phyloP scores from a whole-genome alignment of 1,140 invertebrate species.

The Drosophila insularis region DNA sequence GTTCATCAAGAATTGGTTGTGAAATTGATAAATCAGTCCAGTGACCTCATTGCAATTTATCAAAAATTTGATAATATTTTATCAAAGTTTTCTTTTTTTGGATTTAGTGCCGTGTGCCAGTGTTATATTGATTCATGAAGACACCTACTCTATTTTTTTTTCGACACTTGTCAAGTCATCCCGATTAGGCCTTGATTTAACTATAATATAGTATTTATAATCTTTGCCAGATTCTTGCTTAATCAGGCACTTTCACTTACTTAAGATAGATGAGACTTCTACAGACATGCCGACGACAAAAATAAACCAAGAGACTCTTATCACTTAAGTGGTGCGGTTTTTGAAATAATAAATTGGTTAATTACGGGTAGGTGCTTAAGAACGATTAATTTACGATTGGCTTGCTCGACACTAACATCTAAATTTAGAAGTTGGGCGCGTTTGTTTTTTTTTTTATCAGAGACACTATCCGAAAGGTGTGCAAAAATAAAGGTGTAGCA shows the following conservation, averaged over 20 bases:
- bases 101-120: neutral
- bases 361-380: neutral
- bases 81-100: neutral
- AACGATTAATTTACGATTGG: constrained; percentile 1
- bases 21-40: constrained; percentile 58
- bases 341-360: constrained; percentile 10
- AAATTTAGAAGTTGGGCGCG: neutral
- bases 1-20: constrained; percentile 24
- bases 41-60: constrained; percentile 18
- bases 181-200: neutral
- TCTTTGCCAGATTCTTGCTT: neutral
- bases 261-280: neutral
- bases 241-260: neutral
- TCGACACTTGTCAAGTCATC: neutral
- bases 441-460: neutral
- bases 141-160: neutral
- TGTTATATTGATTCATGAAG: neutral
- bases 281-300: constrained; percentile 3
- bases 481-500: neutral
- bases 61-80: neutral
- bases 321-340: constrained; percentile 8
- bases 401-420: neutral
- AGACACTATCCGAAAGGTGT: neutral
- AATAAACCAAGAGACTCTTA: neutral
- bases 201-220: too few species aligned